phyloP scores from a whole-genome alignment of 1,140 invertebrate genomes.

The Drosophila ficusphila region DNA sequence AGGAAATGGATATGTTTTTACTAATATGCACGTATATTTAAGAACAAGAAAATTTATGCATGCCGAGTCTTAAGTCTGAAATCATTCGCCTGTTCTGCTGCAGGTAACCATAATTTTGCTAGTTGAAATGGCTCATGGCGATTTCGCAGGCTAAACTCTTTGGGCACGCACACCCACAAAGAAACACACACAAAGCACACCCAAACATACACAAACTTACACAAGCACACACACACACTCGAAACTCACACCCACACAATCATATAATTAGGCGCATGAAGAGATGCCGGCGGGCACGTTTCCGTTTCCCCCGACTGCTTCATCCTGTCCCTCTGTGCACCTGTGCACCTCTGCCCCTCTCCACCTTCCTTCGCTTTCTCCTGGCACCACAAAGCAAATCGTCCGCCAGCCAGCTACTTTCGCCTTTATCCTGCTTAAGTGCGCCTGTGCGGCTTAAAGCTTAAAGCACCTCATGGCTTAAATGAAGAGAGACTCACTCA shows the following conservation, averaged over 20 bases:
- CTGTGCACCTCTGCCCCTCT: background rate
- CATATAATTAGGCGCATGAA: conserved; percentile 79
- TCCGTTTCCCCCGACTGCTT: conserved; percentile 33
- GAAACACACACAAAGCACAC: conserved; percentile 13
- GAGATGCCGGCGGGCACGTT: conserved; percentile 63
- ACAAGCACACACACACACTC: background rate
- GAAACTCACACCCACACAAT: conserved; percentile 60
- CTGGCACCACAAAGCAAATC: conserved; percentile 30
- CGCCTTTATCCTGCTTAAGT: conserved; percentile 21
- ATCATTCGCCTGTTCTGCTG: too few species aligned
- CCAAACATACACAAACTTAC: conserved; percentile 3
- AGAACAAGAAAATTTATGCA: too few species aligned
- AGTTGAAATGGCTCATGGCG: too few species aligned
- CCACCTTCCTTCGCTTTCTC: background rate
- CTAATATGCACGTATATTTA: too few species aligned
- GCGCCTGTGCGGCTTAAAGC: conserved; percentile 38
- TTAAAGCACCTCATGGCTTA: conserved; percentile 46
- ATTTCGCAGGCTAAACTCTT: too few species aligned
- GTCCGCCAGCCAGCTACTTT: conserved; percentile 18
- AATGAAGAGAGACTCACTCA: conserved; percentile 10
- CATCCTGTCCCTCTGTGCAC: background rate
- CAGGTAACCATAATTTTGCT: too few species aligned
- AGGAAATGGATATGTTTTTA: too few species aligned
- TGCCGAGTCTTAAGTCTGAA: too few species aligned
- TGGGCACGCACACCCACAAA: conserved; percentile 12